Percentiles rank a stretch among this genome's conserved stretches.
Conservation (phyloP, 2,113 vertebrate species). For the Xiphophorus couchianus region DNA sequence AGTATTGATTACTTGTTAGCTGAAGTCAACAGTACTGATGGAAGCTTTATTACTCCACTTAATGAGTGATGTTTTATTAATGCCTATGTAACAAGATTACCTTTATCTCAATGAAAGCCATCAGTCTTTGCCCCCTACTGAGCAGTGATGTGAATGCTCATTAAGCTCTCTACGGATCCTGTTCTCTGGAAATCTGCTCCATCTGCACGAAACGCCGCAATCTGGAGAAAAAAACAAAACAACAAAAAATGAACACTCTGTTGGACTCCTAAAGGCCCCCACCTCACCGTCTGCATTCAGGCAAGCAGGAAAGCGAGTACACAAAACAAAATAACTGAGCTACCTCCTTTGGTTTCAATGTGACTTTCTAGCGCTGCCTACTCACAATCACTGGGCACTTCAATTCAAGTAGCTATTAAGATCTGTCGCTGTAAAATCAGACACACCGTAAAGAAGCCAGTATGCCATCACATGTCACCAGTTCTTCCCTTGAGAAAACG, state of each 20-base stretch:
- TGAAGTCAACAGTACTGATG: slow-evolving; percentile 68
- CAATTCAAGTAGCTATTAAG: too few relatives aligned
- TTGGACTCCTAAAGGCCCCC: too few relatives aligned
- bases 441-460: too few relatives aligned
- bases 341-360: too few relatives aligned
- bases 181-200: slow-evolving; percentile 6
- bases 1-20: slow-evolving; percentile 61
- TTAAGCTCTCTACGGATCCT: slow-evolving; percentile 43
- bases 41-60: slow-evolving; percentile 73
- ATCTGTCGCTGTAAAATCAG: too few relatives aligned
- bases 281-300: too few relatives aligned
- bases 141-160: slow-evolving; percentile 57
- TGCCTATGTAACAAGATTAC: slow-evolving; percentile 75
- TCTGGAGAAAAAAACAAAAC: background rate
- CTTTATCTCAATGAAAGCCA: slow-evolving; percentile 70
- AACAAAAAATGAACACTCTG: background rate
- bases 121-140: slow-evolving; percentile 67
- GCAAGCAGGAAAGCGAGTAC: too few relatives aligned
- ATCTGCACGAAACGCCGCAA: background rate
- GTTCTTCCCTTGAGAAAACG: too few relatives aligned
- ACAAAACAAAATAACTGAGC: too few relatives aligned
- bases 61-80: slow-evolving; percentile 82
- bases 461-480: too few relatives aligned
- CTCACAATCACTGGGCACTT: too few relatives aligned
- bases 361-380: too few relatives aligned